Evolutionary conservation across 2,797 vertebrate genomes (phyloP), one percentile per base, ranked within the genome.

Genomic region (Margarornis squamiger): DNA sequence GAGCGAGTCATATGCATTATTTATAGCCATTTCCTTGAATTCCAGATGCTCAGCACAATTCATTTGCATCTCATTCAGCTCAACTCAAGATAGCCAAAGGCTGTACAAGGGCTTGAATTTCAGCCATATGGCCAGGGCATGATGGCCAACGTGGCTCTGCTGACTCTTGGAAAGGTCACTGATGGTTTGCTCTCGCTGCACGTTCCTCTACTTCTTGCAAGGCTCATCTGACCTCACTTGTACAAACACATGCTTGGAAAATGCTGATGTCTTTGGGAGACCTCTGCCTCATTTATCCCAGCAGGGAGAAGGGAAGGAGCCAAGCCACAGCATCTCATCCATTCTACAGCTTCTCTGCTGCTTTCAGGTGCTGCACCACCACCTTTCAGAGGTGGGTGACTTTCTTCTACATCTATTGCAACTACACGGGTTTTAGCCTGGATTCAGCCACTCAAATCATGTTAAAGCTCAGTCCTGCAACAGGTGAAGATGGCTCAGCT

Each of bases 61-160:
- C 48, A 89, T 95, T 89, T 92, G 84, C 86, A 79, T 95, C 48
- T 86, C 76, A 67, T 93, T 84, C 90, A 84, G 39, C 55, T 70
- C 83, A 34, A 39, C 61, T 41, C 59, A 66, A 48, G 86, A 78
- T 24, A 81, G 46, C 70, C 86, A 86, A 88, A 86, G 82, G 70
- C 70, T 86, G 62, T 45, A 39, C 79, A 45, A 75, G 49, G 73
- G 79, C 74, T 90, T 36, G 1, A 58, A 61, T 90, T 86, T 87
- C 90, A 92, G 10, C 73, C 27, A 7, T 32, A 49, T 91, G 77
- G 77, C 55, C 74, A 67, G 59, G 41, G 55, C 71, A 61, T 7
- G 27, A 14, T 7, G 34, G 76, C 80, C 73, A 88, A 39, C 68
- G 9, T 3, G 55, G 72, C 48, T 78, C 83, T 93, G 67, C 51